These are phyloP conservation scores for Scaptomyza caliginosa DNA, from an alignment of 2,888 invertebrate genomes.

Conservation along the genomic window DNA sequence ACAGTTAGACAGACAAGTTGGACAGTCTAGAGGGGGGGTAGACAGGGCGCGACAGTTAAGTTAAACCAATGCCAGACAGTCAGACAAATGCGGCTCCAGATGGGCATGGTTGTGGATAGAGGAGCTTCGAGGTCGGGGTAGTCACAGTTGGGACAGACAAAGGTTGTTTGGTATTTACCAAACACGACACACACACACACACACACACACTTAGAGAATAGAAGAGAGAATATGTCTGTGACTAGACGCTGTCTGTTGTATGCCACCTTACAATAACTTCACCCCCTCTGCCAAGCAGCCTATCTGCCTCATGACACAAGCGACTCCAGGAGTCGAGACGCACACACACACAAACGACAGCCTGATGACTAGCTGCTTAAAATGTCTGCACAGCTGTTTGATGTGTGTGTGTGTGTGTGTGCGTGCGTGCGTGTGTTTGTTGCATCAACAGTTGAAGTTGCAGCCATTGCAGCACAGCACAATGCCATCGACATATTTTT, in stretches of 20 bases:
- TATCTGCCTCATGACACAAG: constrained; percentile 19
- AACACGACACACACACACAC: constrained; percentile 18
- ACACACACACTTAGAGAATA: background rate
- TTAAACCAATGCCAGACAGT: constrained; percentile 53
- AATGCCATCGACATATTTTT: constrained; percentile 63
- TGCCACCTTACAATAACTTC: constrained; percentile 43
- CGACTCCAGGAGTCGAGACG: constrained; percentile 34
- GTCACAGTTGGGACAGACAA: constrained; percentile 36
- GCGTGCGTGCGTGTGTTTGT: constrained; percentile 33
- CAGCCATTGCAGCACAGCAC: constrained; percentile 40
- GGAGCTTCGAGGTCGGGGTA: constrained; percentile 5
- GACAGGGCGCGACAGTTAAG: constrained; percentile 11
- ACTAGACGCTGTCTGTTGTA: constrained; percentile 55
- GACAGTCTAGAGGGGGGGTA: constrained; percentile 4
- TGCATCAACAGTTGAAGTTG: constrained; percentile 74
- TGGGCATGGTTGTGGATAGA: background rate
- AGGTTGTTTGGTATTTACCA: constrained; percentile 55
- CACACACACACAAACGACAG: constrained; percentile 56
- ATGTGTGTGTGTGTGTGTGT: constrained; percentile 21
- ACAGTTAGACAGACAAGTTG: constrained; percentile 27
- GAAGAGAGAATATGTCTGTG: constrained; percentile 42
- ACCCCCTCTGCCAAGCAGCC: background rate
- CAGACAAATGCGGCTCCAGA: constrained; percentile 16
- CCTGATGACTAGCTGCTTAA: constrained; percentile 71
- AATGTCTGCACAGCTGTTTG: constrained; percentile 78